Evolutionary conservation across 2,888 invertebrate species (phyloP), one percentile per base, ranked within the genome.

Genomic region (Tenodera sinensis): DNA sequence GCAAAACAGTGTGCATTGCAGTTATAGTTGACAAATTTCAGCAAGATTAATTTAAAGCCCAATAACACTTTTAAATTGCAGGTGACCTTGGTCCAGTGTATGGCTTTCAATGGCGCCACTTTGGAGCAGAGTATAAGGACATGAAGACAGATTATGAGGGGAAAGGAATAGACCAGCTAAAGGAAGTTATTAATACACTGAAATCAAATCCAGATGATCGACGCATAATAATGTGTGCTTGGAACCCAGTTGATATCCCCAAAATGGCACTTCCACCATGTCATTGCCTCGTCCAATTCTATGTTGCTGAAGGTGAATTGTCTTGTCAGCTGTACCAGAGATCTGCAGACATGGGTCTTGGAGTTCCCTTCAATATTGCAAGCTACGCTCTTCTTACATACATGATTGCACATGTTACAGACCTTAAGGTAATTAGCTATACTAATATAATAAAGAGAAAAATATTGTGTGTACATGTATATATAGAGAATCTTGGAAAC

Each of bases 101-200:
- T 94, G 99, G 99, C 0, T 99, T 99, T 92, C 99, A 99, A 93
- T 99, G 99, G 99, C 95, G 99, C 89, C 99, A 99, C 93, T 99
- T 96, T 94, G 99, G 99, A 28, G 99, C 99, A 0, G 94, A 97
- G 91, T 99, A 99, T 93, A 94, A 95, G 86, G 96, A 96, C 91
- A 97, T 97, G 94, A 94, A 96, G 91, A 95, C 96, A 28, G 96
- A 99, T 93, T 99, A 99, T 92, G 94, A 94, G 3, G 96, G 96
- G 0, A 93, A 95, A 94, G 99, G 99, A n/a, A 94, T 98, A 82
- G 99, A 99, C 93, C 99, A 99, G 93, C 93, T 99, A 47, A 94
- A 95, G 90, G 95, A 96, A 91, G 94, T 99, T 25, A 98, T 99
- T 91, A 92, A 97, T 3, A 96, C 96, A 42, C 96, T 99, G 90